Percentiles rank a stretch among this genome's conserved stretches.
These are phyloP conservation scores for Pachycephala philippinensis DNA, from an alignment of 2,113 vertebrate genomes.

Conservation along the genomic window DNA sequence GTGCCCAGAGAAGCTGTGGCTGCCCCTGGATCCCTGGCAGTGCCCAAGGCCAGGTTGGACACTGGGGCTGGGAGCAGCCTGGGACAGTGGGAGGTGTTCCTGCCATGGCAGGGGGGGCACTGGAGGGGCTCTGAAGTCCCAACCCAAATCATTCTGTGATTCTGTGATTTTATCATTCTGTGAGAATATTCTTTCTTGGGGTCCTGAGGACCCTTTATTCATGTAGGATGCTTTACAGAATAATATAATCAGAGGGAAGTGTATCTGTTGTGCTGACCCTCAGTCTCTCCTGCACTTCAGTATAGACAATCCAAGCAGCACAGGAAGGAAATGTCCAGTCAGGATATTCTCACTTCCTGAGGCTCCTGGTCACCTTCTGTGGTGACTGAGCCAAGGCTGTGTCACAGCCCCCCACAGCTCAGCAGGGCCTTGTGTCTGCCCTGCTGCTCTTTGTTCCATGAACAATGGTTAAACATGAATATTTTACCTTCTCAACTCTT, in stretches of 20 bases:
- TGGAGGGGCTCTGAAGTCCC: accelerated
- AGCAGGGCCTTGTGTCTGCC: background rate
- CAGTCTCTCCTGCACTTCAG: background rate
- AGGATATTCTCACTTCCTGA: background rate
- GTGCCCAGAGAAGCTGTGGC: background rate
- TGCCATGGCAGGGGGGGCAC: background rate
- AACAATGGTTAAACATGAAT: background rate
- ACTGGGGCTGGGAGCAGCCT: background rate
- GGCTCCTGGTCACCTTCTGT: background rate
- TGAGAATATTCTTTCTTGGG: too few species aligned
- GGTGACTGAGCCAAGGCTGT: background rate
- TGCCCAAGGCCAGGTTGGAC: background rate
- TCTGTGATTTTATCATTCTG: background rate
- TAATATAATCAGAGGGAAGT: background rate
- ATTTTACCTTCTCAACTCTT: slow-evolving; percentile 25
- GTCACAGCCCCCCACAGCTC: background rate
- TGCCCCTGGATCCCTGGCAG: background rate
- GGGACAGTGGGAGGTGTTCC: background rate
- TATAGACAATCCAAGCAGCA: background rate
- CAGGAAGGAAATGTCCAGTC: background rate
- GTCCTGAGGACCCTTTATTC: background rate
- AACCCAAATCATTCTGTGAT: background rate
- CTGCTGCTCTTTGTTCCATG: background rate
- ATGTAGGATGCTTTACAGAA: background rate
- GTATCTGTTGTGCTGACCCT: background rate